Evolutionary conservation across 2,888 invertebrate genomes (phyloP).

Genomic region (Salticus scenicus): DNA sequence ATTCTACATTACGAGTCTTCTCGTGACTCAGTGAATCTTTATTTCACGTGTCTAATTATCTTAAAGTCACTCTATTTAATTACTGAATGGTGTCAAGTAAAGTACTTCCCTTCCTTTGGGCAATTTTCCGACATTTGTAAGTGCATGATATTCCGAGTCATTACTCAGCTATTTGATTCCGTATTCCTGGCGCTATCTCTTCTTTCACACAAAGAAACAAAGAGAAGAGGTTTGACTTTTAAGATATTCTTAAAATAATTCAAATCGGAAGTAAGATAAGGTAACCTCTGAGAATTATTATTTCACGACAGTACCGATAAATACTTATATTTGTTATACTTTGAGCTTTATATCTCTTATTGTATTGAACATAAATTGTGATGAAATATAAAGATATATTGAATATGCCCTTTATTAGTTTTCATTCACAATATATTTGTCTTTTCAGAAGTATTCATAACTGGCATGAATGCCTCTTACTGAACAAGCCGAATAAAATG

Average conservation of each 20-base stretch:
- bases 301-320: no score
- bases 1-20: neutral
- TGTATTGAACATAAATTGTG: no score
- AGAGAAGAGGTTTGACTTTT: neutral
- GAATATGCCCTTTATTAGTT: no score
- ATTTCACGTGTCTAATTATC: neutral
- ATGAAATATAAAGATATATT: no score
- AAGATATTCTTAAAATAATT: neutral
- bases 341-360: no score
- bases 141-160: neutral
- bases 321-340: no score
- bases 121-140: neutral
- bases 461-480: no score
- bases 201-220: neutral
- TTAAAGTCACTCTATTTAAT: slow-evolving; percentile 3
- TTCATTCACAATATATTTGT: no score
- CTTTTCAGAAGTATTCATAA: no score
- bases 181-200: neutral
- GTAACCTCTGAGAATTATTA: no score
- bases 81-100: neutral
- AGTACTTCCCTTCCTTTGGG: neutral
- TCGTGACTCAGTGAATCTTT: neutral
- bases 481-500: no score
- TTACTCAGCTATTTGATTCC: neutral
- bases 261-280: no score